These are phyloP conservation scores for Syngnathus floridae DNA, from an alignment of 2,113 vertebrate genomes.

Conservation along the genomic window DNA sequence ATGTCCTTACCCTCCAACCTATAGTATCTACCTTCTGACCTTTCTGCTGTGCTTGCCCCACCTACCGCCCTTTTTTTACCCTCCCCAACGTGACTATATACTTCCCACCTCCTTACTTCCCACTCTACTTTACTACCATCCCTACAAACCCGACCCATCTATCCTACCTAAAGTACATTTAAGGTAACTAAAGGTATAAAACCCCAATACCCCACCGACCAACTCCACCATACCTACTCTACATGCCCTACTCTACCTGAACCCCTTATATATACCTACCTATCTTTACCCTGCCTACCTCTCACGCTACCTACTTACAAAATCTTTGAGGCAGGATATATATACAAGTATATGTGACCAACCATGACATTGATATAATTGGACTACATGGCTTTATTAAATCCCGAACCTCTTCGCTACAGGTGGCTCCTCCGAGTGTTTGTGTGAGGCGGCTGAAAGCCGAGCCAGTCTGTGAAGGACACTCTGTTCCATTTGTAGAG, in stretches of 20 bases:
- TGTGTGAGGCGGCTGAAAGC: conserved; percentile 49
- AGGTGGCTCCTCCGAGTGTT: conserved; percentile 55
- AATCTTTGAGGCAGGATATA: conserved; percentile 5
- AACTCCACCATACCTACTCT: not conserved
- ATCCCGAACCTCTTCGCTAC: conserved; percentile 29
- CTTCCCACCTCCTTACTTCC: not conserved
- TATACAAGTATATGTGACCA: conserved; percentile 40
- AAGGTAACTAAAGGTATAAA: not conserved
- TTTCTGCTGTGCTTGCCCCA: not conserved
- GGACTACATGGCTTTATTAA: conserved; percentile 34
- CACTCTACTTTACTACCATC: not conserved
- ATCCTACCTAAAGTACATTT: not conserved
- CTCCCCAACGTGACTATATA: not conserved
- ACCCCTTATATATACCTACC: not conserved
- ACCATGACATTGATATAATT: conserved; percentile 40
- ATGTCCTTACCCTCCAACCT: not conserved
- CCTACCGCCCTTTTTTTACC: not conserved
- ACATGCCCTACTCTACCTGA: not conserved
- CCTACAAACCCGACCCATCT: not conserved
- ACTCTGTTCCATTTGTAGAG: conserved; percentile 67
- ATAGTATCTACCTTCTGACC: not conserved
- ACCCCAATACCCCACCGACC: not conserved
- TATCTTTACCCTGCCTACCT: not conserved
- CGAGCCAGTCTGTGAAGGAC: conserved; percentile 67
- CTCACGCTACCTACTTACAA: not conserved